Evolutionary conservation across 2,113 vertebrate species (phyloP), one percentile per base, ranked within the genome.

Genomic region (Trematomus loennbergii): DNA sequence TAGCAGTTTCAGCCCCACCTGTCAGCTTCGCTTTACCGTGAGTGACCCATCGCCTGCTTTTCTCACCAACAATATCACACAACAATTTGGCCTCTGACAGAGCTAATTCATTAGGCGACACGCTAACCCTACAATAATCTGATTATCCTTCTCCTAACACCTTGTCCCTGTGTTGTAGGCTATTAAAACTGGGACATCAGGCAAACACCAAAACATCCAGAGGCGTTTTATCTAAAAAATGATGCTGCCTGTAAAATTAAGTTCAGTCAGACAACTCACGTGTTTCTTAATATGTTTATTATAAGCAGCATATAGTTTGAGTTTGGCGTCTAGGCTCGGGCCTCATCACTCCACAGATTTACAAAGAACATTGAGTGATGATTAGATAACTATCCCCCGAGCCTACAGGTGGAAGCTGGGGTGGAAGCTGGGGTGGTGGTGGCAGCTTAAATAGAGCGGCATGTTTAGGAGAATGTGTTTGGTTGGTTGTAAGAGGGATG

Each of bases 71-170:
- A 77, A 78, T 72, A 86, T 86, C 83, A 67, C 78, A 76, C 79
- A 79, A 75, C 69, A 78, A 40, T 75, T 64, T 81, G 62, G 72
- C 83, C 73, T 73, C 62, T 75, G 77, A 90, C 64, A 46, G 75
- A 72, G 72, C 70, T 86, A 71, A 85, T 82, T 88, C 70, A 72
- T 84, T 81, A 77, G 83, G 65, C 45, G 1, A 50, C 80, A 86
- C 29, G 58, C 71, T 63, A 83, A 79, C 61, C 54, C 63, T 53
- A 58, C 76, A 48, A 66, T 82, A 79, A 91, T 90, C 88, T 89
- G 83, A 89, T 85, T 81, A 87, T 81, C 72, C 53, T 17, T 72
- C 78, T 83, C 45, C 66, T 69, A 65, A 75, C 77, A 79, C 72
- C 79, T 81, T 50, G 7, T 13, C 60, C 70, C 67, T 43, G 66